Base-by-base conservation (phyloP, 1,140 invertebrate genomes). In the Anagrus nilaparvatae region DNA sequence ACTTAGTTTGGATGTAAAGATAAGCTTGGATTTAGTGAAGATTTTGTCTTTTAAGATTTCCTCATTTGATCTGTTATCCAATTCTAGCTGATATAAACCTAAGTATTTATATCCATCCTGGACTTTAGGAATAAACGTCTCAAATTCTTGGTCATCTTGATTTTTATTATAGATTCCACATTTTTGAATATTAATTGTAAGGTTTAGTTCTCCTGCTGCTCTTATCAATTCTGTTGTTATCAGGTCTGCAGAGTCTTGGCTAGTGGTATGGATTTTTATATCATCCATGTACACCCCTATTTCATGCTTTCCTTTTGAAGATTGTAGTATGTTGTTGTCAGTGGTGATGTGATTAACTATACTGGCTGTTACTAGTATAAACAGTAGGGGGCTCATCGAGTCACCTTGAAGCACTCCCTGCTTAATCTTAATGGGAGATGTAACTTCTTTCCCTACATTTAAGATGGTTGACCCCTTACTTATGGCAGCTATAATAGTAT, bases 221-320 rank as follows among this genome's bases (percentile, higher is more conserved):
- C 12, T 27, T 27, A 8, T n/a, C 24, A 27, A 12, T n/a, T 27
- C 12, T 6, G 6, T 21, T 0, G 23, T 36, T 3, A 44, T 35
- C 14, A n/a, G 36, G 19, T 43, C 25, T 5, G 42, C 32, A 10
- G 34, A 28, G 4, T 41, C 16, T 25, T 48, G 16, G 16, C 43
- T 40, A n/a, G 30, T 16, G 8, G 50, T 31, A 29, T 54, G 52
- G 36, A 46, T 43, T 38, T 55, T 55, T 13, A 55, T 44, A 37
- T 53, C 53, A 36, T 56, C 54, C 50, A 54, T 52, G 28, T 44
- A 56, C 2, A 43, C 50, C 6, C 42, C 16, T 2, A 52, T 37
- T 2, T 40, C 36, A 13, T 53, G 53, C 21, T 44, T 50, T 21
- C 52, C 46, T 24, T n/a, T 6, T 6, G 24, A 27, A 12, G 24